Conservation (phyloP, 1,140 invertebrate genomes). For the Panulirus ornatus region DNA sequence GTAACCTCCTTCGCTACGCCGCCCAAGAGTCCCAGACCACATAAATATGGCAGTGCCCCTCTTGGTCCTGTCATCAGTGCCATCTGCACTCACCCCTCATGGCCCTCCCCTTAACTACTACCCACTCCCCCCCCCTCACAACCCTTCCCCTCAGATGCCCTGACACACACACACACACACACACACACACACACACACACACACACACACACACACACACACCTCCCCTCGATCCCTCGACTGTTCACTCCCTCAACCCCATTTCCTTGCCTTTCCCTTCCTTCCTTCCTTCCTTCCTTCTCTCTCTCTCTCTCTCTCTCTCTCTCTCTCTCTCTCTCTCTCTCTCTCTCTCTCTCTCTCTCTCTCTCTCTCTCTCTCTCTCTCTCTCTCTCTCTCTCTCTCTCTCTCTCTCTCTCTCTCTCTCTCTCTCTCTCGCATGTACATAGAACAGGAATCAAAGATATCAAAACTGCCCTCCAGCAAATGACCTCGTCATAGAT, state of each 20-base stretch:
- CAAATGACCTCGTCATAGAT: too few species aligned
- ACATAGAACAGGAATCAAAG: not conserved
- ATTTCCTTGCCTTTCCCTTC: not conserved
- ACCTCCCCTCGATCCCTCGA: not conserved
- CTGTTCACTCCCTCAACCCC: not conserved
- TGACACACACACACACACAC: not conserved
- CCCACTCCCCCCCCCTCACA: too few species aligned
- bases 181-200: too few species aligned
- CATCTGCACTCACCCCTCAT: conserved; percentile 51
- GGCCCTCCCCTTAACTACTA: conserved; percentile 12
- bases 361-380: not conserved
- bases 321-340: not conserved
- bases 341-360: not conserved
- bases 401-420: not conserved
- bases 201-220: too few species aligned
- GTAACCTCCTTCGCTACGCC: not conserved
- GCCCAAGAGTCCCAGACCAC: not conserved
- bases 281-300: not conserved
- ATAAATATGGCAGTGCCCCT: conserved; percentile 53
- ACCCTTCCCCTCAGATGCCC: conserved; percentile 33
- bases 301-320: not conserved
- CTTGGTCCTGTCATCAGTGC: conserved; percentile 40
- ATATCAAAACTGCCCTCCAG: too few species aligned
- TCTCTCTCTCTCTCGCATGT: too few species aligned
- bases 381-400: conserved; percentile 37